phyloP scores from a whole-genome alignment of 2,113 vertebrate species.

The Stictonetta naevosa region DNA sequence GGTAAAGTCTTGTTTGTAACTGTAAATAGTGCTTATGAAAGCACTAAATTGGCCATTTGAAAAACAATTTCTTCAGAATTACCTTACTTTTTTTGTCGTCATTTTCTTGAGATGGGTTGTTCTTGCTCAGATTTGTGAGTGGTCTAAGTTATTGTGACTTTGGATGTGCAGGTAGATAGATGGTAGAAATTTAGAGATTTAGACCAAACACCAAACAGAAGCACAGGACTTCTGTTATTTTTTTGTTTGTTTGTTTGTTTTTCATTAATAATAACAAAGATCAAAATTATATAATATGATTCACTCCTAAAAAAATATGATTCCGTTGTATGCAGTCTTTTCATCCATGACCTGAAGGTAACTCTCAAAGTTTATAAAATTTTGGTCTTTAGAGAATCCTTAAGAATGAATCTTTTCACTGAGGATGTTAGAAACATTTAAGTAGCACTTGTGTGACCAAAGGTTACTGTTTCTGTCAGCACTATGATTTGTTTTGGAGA shows the following conservation, averaged over 20 bases:
- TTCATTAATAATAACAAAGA: neutral
- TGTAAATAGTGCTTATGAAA: neutral
- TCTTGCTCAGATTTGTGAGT: neutral
- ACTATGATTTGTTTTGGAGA: neutral
- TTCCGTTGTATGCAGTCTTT: neutral
- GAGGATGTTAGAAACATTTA: neutral
- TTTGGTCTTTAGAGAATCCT: neutral
- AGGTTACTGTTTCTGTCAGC: neutral
- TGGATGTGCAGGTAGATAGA: neutral
- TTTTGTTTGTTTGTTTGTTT: neutral
- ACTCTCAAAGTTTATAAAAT: neutral
- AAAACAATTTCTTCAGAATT: neutral
- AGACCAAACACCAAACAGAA: neutral
- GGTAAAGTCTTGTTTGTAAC: neutral
- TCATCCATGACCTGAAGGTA: neutral
- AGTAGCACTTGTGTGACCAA: neutral
- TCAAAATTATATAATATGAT: neutral
- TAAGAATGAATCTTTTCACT: neutral
- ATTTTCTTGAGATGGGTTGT: neutral
- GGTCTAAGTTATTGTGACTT: neutral
- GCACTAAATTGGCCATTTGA: neutral
- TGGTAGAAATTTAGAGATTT: neutral
- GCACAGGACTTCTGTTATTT: neutral
- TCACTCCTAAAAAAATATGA: rapidly evolving
- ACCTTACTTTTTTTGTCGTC: neutral